phyloP scores from a whole-genome alignment of 2,888 invertebrate genomes.

The Dryobota labecula region DNA sequence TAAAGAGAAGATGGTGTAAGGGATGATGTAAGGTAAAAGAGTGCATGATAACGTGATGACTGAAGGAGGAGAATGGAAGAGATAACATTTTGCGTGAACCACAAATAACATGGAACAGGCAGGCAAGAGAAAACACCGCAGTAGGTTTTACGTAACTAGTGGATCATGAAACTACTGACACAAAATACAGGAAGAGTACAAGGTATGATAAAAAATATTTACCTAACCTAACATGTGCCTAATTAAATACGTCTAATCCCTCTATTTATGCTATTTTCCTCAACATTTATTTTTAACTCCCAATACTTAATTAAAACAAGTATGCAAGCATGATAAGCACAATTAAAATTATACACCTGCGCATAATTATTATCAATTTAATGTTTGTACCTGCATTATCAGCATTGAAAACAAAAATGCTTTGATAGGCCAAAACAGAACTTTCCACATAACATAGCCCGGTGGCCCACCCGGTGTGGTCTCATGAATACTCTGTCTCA shows the following conservation, averaged over 20 bases:
- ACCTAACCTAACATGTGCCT: too few relatives aligned
- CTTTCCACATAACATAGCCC: slow-evolving; percentile 52
- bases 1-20: not conserved
- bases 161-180: not conserved
- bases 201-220: slow-evolving; percentile 1
- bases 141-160: not conserved
- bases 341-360: slow-evolving; percentile 21
- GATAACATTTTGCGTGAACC: not conserved
- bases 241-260: slow-evolving; percentile 5
- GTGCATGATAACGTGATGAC: not conserved
- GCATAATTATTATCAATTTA: slow-evolving; percentile 28
- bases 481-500: slow-evolving; percentile 81
- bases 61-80: not conserved
- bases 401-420: slow-evolving; percentile 50
- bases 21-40: not conserved
- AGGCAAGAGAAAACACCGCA: slow-evolving; percentile 1
- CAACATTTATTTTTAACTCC: not conserved
- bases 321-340: slow-evolving; percentile 19
- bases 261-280: slow-evolving; percentile 3
- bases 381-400: slow-evolving; percentile 46
- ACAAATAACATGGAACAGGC: not conserved
- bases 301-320: not conserved
- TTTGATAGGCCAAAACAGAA: slow-evolving; percentile 50
- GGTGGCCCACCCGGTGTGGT: slow-evolving; percentile 83
- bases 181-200: not conserved